Conservation (phyloP, 2,797 vertebrate genomes). For the Sorex maritimensis region DNA sequence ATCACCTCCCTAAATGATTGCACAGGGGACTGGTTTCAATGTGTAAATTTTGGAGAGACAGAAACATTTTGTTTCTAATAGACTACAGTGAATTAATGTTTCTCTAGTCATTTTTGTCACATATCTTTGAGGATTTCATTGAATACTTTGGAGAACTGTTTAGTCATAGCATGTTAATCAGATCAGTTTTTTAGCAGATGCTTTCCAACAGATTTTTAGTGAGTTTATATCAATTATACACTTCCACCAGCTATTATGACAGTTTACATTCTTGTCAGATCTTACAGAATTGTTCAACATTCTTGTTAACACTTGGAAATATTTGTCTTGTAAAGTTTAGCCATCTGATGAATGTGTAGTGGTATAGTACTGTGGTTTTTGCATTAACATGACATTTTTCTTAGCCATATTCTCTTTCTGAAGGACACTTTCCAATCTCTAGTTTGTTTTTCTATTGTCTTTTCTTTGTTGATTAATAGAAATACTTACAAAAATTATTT, state of each 20-base stretch:
- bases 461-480: neutral
- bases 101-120: neutral
- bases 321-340: neutral
- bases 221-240: neutral
- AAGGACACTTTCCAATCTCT: neutral
- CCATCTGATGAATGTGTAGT: neutral
- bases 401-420: neutral
- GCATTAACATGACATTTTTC: neutral
- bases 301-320: neutral
- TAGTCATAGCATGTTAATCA: neutral
- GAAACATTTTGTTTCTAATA: neutral
- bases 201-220: neutral
- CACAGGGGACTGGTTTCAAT: too few species aligned
- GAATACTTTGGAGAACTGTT: neutral
- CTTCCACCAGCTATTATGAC: neutral
- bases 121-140: neutral
- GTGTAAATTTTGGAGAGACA: neutral
- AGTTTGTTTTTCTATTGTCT: neutral
- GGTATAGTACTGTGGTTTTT: neutral
- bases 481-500: too few species aligned
- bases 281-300: neutral
- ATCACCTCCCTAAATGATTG: too few species aligned
- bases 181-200: neutral
- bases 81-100: neutral
- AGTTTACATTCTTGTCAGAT: neutral